Evolutionary conservation across 2,888 invertebrate genomes (phyloP).

Genomic region (Amphipoea oculea): DNA sequence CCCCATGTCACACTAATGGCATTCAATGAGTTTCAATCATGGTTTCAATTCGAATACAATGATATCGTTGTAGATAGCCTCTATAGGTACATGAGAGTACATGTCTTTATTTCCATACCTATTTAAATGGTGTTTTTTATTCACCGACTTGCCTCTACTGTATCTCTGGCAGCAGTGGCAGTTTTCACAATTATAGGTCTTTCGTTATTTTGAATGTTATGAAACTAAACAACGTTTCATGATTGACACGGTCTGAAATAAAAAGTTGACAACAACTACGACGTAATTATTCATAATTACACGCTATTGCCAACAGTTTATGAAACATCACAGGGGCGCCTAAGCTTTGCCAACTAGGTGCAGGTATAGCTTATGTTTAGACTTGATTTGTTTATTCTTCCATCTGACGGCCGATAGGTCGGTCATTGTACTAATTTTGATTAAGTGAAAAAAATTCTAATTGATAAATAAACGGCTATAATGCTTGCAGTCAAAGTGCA

Average conservation of each 20-base stretch:
- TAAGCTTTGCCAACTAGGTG: constrained; percentile 74
- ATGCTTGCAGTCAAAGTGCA: constrained; percentile 63
- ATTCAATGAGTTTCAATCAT: constrained; percentile 50
- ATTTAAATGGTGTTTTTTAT: constrained; percentile 2
- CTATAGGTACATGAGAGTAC: background rate
- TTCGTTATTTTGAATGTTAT: constrained; percentile 22
- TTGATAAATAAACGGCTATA: constrained; percentile 43
- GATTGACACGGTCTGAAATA: constrained; percentile 32
- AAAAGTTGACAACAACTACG: constrained; percentile 40
- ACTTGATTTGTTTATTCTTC: constrained; percentile 74
- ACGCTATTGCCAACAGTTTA: constrained; percentile 67
- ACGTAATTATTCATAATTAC: constrained; percentile 66
- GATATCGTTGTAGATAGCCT: constrained; percentile 1
- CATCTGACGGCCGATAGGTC: constrained; percentile 62
- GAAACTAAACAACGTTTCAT: constrained; percentile 27
- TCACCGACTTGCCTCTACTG: background rate
- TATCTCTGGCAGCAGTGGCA: background rate
- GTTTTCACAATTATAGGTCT: constrained; percentile 15
- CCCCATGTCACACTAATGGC: constrained; percentile 23
- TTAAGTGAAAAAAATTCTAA: constrained; percentile 23
- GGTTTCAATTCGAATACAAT: constrained; percentile 38
- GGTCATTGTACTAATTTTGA: constrained; percentile 70
- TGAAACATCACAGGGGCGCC: constrained; percentile 65
- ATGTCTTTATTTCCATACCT: background rate
- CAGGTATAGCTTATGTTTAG: constrained; percentile 59